These are phyloP conservation scores for Erebia palarica DNA, from an alignment of 2,888 invertebrate genomes.

Conservation along the genomic window DNA sequence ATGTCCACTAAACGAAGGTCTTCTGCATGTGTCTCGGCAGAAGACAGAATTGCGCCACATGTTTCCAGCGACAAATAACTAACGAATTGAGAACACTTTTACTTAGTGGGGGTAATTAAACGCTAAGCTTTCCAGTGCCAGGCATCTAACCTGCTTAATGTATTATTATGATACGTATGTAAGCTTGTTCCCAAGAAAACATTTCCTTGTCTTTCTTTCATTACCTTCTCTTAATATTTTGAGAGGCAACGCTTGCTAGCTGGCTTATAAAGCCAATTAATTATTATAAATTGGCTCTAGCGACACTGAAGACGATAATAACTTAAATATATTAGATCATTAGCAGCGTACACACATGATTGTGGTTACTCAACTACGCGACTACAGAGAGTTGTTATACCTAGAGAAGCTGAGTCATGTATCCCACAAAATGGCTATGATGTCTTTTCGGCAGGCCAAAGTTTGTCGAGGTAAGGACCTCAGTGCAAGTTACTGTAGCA, in stretches of 20 bases:
- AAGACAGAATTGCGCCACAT: too few relatives aligned
- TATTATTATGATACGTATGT: neutral
- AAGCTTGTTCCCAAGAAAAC: neutral
- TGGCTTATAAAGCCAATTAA: neutral
- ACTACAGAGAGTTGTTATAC: neutral
- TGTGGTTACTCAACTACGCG: neutral
- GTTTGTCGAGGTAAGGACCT: too few relatives aligned
- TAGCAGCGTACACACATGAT: neutral
- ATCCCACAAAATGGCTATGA: neutral
- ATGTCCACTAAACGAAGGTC: too few relatives aligned
- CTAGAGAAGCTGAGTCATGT: neutral
- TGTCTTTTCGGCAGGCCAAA: too few relatives aligned
- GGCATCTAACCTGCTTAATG: too few relatives aligned
- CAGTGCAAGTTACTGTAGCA: too few relatives aligned
- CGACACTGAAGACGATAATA: neutral
- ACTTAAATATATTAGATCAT: neutral
- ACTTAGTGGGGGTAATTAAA: too few relatives aligned
- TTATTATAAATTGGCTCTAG: slow-evolving; percentile 3
- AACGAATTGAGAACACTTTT: too few relatives aligned
- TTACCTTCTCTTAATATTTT: neutral
- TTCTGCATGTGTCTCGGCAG: too few relatives aligned
- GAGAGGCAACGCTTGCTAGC: neutral
- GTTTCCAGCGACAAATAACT: too few relatives aligned
- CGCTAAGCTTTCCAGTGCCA: too few relatives aligned
- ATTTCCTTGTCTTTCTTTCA: neutral